Evolutionary conservation across 2,888 invertebrate species (phyloP).

Genomic region (Drosophila mulleri): DNA sequence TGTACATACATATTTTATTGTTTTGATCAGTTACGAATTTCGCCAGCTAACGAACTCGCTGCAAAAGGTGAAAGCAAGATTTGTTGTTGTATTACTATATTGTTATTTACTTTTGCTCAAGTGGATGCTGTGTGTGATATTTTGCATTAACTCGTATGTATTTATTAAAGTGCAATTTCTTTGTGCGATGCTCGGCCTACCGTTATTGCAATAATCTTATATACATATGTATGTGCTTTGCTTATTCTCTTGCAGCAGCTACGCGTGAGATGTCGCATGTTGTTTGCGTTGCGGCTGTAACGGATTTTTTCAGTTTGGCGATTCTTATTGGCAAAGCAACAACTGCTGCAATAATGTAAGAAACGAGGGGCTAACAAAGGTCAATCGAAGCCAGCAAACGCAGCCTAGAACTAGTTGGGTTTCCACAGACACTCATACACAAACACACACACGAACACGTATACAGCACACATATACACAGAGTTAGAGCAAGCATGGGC

Average conservation of each 20-base stretch:
- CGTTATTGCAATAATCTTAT: conserved; percentile 61
- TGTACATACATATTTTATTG: conserved; percentile 60
- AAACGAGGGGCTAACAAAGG: conserved; percentile 59
- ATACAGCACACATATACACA: conserved; percentile 32
- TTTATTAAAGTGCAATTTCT: conserved; percentile 57
- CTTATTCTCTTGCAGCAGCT: conserved; percentile 57
- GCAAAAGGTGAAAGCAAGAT: conserved; percentile 76
- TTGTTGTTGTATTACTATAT: conserved; percentile 19
- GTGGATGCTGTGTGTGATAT: conserved; percentile 38
- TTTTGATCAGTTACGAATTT: conserved; percentile 61
- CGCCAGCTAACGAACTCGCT: conserved; percentile 54
- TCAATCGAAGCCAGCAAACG: conserved; percentile 62
- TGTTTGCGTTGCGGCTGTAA: conserved; percentile 39
- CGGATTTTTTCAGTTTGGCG: conserved; percentile 52
- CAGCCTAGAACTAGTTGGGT: conserved; percentile 78
- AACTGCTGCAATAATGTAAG: conserved; percentile 72
- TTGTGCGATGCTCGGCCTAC: conserved; percentile 39
- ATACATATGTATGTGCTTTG: conserved; percentile 1
- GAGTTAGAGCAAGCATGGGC: conserved; percentile 79
- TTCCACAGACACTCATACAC: conserved; percentile 53
- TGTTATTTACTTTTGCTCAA: conserved; percentile 22
- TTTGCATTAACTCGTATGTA: conserved; percentile 35
- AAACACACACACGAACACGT: conserved; percentile 10
- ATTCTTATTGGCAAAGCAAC: conserved; percentile 44
- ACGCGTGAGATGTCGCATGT: conserved; percentile 64